Conservation (phyloP, 2,888 invertebrate species). For the Agrochola macilenta region DNA sequence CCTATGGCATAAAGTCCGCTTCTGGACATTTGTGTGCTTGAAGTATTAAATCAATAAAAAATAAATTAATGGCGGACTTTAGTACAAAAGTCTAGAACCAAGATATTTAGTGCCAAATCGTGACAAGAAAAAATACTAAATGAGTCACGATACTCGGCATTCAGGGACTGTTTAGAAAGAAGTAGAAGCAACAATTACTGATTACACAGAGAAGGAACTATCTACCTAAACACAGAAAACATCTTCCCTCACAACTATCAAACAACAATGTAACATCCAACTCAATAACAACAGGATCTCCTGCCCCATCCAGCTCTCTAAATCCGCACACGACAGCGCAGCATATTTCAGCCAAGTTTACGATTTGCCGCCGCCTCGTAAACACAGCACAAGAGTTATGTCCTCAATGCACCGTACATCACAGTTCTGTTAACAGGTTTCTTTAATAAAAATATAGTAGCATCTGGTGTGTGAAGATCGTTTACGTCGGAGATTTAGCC, state of each 20-base stretch:
- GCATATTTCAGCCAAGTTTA: slow-evolving; percentile 76
- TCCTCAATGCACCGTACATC: slow-evolving; percentile 40
- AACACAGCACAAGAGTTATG: slow-evolving; percentile 65
- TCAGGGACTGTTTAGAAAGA: not conserved
- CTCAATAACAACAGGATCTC: not conserved
- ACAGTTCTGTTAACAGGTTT: slow-evolving; percentile 18
- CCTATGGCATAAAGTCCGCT: not conserved
- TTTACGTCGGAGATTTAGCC: not conserved
- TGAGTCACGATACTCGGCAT: not conserved
- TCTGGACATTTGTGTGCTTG: not conserved
- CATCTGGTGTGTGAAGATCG: not conserved
- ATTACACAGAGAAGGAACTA: not conserved
- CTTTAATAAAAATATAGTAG: slow-evolving; percentile 16
- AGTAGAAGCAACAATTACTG: not conserved
- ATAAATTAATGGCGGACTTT: not conserved
- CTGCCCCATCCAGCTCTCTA: slow-evolving; percentile 22
- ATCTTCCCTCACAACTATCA: too few relatives aligned
- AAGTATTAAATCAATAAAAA: not conserved
- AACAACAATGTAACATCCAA: slow-evolving; percentile 3
- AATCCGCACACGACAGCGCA: slow-evolving; percentile 35
- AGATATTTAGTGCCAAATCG: not conserved
- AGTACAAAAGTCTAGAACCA: not conserved
- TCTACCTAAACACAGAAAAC: not conserved
- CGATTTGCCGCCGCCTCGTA: slow-evolving; percentile 71
- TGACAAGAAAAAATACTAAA: not conserved